Base-by-base conservation (phyloP, 2,888 invertebrate genomes). In the Thymelicus sylvestris region DNA sequence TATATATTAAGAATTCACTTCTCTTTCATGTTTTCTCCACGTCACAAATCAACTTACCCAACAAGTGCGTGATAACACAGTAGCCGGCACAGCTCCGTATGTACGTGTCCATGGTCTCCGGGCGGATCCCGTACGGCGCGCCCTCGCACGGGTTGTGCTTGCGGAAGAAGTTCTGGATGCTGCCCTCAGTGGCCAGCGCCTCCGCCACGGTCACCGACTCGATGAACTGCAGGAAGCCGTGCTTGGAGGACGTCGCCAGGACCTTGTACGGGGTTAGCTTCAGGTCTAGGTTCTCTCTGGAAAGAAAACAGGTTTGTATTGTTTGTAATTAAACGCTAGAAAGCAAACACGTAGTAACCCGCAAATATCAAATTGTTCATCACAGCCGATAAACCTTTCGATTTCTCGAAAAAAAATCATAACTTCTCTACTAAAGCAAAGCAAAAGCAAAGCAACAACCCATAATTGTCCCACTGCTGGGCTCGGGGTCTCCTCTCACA, bases 41-140 rank as follows among this genome's bases (percentile, higher is more conserved):
- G n/a, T 19, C 19, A 19, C 19, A 19, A 5, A 1, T 7, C 19
- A 15, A 83, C 85, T 87, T 73, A 95, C 95, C 95, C 66, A 99
- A 93, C 50, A 99, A 93, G 90, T 99, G 99, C 0, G 99, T 99
- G 68, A 99, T 99, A 50, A 99, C 98, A 87, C 99, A 99, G 88
- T 99, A 99, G 0, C 99, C 99, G 57, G 99, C 98, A 91, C 99
- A 98, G 80, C 98, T 98, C 74, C 97, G 95, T 4, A 99, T 97
- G 84, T 99, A 99, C 0, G 98, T 99, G 84, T 99, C 99, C 98
- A 99, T 98, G 12, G 98, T 97, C 81, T 99, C 98, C 0, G 98
- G 95, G 24, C 97, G 95, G 75, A 99, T 98, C 12, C 98, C 99
- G 84, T 97, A 98, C 0, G 98, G 97, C 0, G 97, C 97, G 67